Conservation (phyloP, 1,140 invertebrate genomes). For the Scaptomyza hsui region DNA sequence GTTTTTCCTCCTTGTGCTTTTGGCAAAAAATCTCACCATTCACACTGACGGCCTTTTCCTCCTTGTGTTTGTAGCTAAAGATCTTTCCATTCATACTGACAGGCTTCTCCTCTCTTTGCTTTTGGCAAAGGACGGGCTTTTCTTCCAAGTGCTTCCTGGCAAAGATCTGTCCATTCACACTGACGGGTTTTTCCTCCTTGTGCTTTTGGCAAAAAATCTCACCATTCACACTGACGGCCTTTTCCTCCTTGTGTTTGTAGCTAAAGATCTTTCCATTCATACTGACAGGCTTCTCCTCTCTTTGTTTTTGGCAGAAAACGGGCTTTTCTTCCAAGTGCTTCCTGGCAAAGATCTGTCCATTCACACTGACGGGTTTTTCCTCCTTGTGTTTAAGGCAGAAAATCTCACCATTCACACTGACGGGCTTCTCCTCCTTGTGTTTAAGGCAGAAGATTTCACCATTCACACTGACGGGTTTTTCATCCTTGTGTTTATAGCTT, state of each 20-base stretch:
- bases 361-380: not conserved
- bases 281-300: not conserved
- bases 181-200: not conserved
- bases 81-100: not conserved
- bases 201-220: not conserved
- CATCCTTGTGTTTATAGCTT: not conserved
- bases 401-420: not conserved
- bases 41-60: not conserved
- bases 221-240: not conserved
- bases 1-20: constrained; percentile 11
- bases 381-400: not conserved
- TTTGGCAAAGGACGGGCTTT: not conserved
- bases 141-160: not conserved
- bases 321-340: constrained; percentile 11
- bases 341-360: not conserved
- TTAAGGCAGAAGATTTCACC: not conserved
- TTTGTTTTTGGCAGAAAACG: not conserved
- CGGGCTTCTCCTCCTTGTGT: not conserved
- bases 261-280: not conserved
- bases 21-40: not conserved
- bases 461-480: not conserved
- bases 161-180: not conserved
- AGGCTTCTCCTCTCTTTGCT: constrained; percentile 2
- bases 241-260: not conserved
- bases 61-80: not conserved